Base-by-base conservation (phyloP, 1,140 invertebrate genomes). In the Akabosia matsudoensis region DNA sequence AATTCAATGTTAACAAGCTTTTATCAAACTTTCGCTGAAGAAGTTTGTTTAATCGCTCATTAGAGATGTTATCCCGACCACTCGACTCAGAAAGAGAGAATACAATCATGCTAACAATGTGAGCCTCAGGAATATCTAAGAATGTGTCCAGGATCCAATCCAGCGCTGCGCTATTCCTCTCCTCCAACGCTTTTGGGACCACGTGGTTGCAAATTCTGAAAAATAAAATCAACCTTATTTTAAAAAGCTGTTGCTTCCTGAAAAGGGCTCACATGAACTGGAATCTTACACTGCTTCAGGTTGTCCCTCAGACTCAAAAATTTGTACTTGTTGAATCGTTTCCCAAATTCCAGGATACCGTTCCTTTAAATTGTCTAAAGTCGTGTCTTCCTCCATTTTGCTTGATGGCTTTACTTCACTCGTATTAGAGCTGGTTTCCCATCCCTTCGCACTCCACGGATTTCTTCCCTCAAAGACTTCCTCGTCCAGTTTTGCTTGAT, bases 201-300 rank as follows among this genome's bases (percentile, higher is more conserved):
- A 79, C 71, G 75, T 81, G 80, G 0, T 74, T 52, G 51, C 78
- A 81, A 33, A 81, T 79, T 72, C 80, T 81, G 51, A 3, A 77
- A 73, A 18, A 14, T 31, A 64, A 67, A 28, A 67, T 45, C 37
- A 45, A 45, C 18, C 37, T 10, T 45, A 45, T 45, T 7, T 45
- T n/a, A n/a, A n/a, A n/a, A n/a, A n/a, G n/a, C 7, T 45, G 7
- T 45, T 45, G 18, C 37, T 45, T 45, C n/a, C 18, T 7, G 37
- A 45, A 45, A 45, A 18, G 37, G 18, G 18, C 37, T 45, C 7
- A 45, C 7, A 45, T 56, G 10, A 4, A 10, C 3, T 22, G 54
- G 45, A 56, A 16, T 13, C 74, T 76, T 81, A 81, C 80, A 81
- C 31, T 73, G 76, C 73, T 76, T 81, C 74, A 13, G 80, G 80